A percentile compares a stretch with the other conserved stretches of the same genome.
These are phyloP conservation scores for Gortyna flavago DNA, from an alignment of 2,888 invertebrate species.

Conservation along the genomic window DNA sequence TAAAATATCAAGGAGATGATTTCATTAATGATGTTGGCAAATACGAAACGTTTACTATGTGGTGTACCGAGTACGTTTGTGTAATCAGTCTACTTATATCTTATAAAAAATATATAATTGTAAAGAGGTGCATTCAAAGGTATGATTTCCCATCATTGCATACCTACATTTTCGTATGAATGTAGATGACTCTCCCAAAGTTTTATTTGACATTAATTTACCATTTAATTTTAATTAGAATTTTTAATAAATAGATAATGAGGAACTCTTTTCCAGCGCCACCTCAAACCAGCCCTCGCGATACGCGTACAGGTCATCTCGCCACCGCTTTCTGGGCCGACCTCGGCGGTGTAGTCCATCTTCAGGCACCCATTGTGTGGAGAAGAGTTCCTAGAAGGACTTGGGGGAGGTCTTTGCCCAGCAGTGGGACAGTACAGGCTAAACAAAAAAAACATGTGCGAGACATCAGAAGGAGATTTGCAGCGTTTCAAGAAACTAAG, in stretches of 20 bases:
- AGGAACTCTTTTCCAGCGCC: neutral
- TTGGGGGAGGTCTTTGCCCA: too few species aligned
- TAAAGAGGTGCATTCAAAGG: neutral
- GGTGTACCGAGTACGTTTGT: conserved; percentile 54
- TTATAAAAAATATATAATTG: conserved; percentile 6
- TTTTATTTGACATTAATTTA: neutral
- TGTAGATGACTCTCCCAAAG: neutral
- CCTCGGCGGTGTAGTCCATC: too few species aligned
- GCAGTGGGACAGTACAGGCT: too few species aligned
- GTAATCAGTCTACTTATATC: conserved; percentile 65
- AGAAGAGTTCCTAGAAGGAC: too few species aligned
- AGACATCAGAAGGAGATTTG: neutral
- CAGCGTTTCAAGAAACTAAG: neutral
- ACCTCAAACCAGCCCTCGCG: too few species aligned
- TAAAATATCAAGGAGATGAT: conserved; percentile 79
- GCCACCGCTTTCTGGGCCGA: too few species aligned
- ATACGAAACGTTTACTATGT: conserved; percentile 68
- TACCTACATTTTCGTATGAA: neutral
- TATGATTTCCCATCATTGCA: neutral
- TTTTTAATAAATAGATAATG: neutral
- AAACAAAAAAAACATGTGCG: neutral
- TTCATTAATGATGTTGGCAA: conserved; percentile 75
- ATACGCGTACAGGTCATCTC: too few species aligned
- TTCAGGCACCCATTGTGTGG: too few species aligned
- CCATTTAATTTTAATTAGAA: neutral